Conservation (phyloP, 2,797 vertebrate species). For the Spinibarbus caldwelli region DNA sequence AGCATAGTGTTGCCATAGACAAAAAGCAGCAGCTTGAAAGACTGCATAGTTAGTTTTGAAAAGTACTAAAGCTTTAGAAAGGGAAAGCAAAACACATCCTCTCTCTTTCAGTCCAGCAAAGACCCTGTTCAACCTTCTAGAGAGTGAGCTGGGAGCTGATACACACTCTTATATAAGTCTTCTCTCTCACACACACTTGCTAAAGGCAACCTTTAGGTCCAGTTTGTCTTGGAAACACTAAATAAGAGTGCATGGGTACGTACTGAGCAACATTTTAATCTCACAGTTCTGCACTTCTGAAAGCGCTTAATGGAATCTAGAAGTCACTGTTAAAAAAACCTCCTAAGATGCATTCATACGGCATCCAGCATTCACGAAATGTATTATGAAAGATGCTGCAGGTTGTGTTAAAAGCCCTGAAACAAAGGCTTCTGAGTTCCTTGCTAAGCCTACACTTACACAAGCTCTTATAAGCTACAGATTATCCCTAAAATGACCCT, state of each 20-base stretch:
- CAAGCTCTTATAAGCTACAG: constrained; percentile 18
- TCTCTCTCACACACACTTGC: constrained; percentile 14
- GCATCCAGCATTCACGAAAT: constrained; percentile 30
- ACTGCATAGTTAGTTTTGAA: constrained; percentile 44
- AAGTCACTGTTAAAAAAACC: neutral
- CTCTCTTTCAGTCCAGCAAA: constrained; percentile 36
- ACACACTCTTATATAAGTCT: constrained; percentile 23
- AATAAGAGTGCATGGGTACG: constrained; percentile 18
- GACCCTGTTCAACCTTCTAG: constrained; percentile 15
- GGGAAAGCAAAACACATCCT: constrained; percentile 18
- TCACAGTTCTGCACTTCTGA: constrained; percentile 32
- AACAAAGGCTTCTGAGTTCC: constrained; percentile 33
- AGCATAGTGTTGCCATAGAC: constrained; percentile 3
- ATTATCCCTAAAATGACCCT: constrained; percentile 1
- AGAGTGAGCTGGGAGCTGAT: constrained; percentile 20
- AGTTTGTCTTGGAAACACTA: constrained; percentile 38
- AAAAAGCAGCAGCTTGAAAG: constrained; percentile 22
- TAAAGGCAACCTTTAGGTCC: constrained; percentile 37
- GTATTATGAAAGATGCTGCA: constrained; percentile 30
- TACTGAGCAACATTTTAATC: constrained; percentile 23
- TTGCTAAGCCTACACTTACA: constrained; percentile 16
- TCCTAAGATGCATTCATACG: neutral
- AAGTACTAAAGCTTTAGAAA: constrained; percentile 39
- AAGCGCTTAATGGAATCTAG: constrained; percentile 39
- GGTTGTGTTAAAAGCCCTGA: constrained; percentile 40